Base-by-base conservation (phyloP, 2,113 vertebrate species). In the Oreotrochilus melanogaster region DNA sequence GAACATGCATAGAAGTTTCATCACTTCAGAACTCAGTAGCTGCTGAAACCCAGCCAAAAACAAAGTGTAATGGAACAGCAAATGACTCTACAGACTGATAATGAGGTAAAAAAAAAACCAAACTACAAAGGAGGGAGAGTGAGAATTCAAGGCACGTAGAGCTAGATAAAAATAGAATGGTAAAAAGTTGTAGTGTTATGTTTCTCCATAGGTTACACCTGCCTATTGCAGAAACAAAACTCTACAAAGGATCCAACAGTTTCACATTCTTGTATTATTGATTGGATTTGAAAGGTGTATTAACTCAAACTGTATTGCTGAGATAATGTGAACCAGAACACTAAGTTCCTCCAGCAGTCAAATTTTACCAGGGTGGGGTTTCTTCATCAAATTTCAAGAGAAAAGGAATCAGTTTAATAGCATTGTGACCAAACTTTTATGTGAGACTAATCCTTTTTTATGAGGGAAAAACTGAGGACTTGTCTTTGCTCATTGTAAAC, bases 41-140 rank as follows among this genome's bases (percentile, higher is more conserved):
- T 78, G 18, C 67, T 61, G 80, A 96, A 91, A 54, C 58, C 71
- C 89, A 81, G 76, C 93, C 47, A 69, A 82, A 39, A 48, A 76
- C 22, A 56, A 80, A 92, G 45, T 17, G 23, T 51, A 83, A 96
- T 19, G 67, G 86, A 70, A 58, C 47, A 83, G 14, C 48, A 62
- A 62, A 62, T 58, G 39, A 45, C 85, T 86, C 42, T 45, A 54
- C 92, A 66, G 64, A 92, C 35, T 54, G 64, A 96, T 89, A 90
- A 93, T 71, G 95, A 98, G 98, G 98, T 98, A 96, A 97, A 93
- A 48, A 76, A 76, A 18, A 76, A 78, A 18, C 47, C 0, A 47
- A 81, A 7, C 27, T 91, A 67, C 42, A 92, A 67, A 86, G 67
- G 47, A 74, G 58, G 73, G 51, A 79, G 94, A 89, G 74, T 56